Conservation (phyloP, 2,888 invertebrate genomes). For the Cryptus viduatorius region DNA sequence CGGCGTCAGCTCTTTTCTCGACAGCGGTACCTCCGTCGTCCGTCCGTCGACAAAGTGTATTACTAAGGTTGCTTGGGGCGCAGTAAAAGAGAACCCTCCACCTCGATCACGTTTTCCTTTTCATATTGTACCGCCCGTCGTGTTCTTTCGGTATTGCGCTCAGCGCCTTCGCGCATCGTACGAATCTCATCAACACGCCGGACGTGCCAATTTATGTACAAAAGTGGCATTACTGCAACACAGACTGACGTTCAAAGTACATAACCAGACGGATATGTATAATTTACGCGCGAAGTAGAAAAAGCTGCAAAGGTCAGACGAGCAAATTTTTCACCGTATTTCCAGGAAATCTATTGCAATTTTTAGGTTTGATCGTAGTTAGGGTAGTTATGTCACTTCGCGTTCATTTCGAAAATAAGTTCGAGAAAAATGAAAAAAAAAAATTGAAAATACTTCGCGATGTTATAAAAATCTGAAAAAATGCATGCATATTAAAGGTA, state of each 20-base stretch:
- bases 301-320: neutral
- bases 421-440: too few species aligned
- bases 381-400: too few species aligned
- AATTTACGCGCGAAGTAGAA: neutral
- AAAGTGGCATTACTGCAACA: slow-evolving; percentile 44
- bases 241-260: neutral
- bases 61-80: slow-evolving; percentile 45
- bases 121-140: slow-evolving; percentile 20
- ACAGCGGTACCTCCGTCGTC: slow-evolving; percentile 45
- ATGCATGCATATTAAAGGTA: too few species aligned
- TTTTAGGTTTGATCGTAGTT: too few species aligned
- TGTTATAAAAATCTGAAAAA: too few species aligned
- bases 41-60: slow-evolving; percentile 61
- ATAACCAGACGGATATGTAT: neutral
- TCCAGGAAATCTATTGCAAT: too few species aligned
- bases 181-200: slow-evolving; percentile 59
- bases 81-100: slow-evolving; percentile 51
- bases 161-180: slow-evolving; percentile 28
- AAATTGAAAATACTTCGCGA: too few species aligned
- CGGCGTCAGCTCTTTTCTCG: slow-evolving; percentile 49
- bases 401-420: too few species aligned
- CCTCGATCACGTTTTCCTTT: slow-evolving; percentile 33
- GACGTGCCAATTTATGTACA: slow-evolving; percentile 66
- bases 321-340: neutral
- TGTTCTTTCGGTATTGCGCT: slow-evolving; percentile 34